These are phyloP conservation scores for Metaphire vulgaris DNA, from an alignment of 1,140 invertebrate genomes.

Conservation along the genomic window DNA sequence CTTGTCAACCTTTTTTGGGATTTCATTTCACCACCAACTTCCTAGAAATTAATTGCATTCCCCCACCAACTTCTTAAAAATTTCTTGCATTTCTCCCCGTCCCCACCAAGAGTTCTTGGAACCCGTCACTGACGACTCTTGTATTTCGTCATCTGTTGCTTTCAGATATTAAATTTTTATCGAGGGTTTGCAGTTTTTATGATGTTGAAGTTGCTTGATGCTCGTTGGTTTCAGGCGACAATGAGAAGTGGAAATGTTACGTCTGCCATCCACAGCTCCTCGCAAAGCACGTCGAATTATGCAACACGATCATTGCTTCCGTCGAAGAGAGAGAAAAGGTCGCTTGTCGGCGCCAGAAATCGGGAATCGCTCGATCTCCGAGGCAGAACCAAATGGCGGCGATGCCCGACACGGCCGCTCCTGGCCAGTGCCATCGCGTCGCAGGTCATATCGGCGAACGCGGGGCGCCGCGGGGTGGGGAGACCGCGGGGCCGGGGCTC, in stretches of 20 bases:
- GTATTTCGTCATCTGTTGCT: neutral
- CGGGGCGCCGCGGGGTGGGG: neutral
- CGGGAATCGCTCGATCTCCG: neutral
- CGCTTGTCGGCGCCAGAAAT: neutral
- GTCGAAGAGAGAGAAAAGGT: conserved; percentile 19
- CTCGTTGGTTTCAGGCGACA: conserved; percentile 44
- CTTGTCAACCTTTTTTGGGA: too few relatives aligned
- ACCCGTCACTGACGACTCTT: too few relatives aligned
- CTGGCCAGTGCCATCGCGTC: neutral
- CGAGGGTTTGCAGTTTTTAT: neutral
- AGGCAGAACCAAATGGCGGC: neutral
- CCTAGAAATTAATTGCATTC: too few relatives aligned
- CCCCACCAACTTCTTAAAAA: neutral
- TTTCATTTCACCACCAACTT: too few relatives aligned
- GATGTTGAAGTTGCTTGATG: neutral
- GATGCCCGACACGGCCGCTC: neutral
- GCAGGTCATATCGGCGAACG: neutral
- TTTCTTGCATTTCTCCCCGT: neutral
- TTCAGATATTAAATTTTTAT: neutral
- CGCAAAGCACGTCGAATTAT: conserved; percentile 53
- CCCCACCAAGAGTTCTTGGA: too few relatives aligned
- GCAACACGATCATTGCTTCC: conserved; percentile 7
- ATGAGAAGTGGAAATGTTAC: conserved; percentile 69
- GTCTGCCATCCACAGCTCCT: conserved; percentile 67
- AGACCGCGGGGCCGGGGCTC: neutral